phyloP scores from a whole-genome alignment of 2,113 vertebrate genomes.

The Balaeniceps rex region DNA sequence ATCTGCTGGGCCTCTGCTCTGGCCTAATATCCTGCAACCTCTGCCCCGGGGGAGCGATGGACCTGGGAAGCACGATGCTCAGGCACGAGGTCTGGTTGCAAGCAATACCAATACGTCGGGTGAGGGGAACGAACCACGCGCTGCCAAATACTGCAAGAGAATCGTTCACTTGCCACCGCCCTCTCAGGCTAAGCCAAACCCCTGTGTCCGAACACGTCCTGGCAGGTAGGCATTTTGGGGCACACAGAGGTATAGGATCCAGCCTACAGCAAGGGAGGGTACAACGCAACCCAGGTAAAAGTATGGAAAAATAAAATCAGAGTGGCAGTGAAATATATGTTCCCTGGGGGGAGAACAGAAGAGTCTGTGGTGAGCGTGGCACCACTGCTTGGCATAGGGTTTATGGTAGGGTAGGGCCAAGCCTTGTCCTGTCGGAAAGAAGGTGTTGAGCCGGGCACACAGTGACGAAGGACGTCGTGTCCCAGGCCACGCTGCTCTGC shows the following conservation, averaged over 20 bases:
- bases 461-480: background rate
- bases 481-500: background rate
- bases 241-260: background rate
- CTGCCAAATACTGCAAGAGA: background rate
- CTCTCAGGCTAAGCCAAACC: background rate
- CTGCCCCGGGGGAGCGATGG: background rate
- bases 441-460: background rate
- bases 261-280: background rate
- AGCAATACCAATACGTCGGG: background rate
- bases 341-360: background rate
- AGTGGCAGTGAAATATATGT: background rate
- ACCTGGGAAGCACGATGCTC: background rate
- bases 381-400: background rate
- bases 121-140: background rate
- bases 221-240: background rate
- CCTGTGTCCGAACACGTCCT: background rate
- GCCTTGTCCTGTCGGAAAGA: background rate
- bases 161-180: background rate
- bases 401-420: background rate
- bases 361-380: background rate
- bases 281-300: background rate
- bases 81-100: background rate
- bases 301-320: background rate
- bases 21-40: background rate
- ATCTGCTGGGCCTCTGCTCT: background rate